Evolutionary conservation across 2,888 invertebrate species (phyloP), one percentile per base, ranked within the genome.

Genomic region (Drosophila falleni): DNA sequence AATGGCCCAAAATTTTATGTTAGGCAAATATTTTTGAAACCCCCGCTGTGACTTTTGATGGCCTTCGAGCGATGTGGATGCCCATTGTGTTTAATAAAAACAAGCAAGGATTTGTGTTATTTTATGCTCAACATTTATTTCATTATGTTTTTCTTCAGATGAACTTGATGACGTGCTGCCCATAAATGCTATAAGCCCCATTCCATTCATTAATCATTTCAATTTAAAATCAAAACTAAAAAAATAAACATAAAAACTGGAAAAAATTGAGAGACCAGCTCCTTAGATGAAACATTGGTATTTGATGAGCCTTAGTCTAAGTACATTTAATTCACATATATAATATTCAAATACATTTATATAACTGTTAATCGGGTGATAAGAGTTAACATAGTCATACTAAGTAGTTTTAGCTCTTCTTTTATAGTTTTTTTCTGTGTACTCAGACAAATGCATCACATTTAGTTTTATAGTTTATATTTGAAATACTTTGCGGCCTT

Each of bases 81-180:
- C 26, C 64, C 65, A 26, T 58, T 33, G 33, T 54, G 41, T 56
- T 19, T 4, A 75, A 63, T 63, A 33, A 80, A 76, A 82, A 71
- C 67, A 82, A 67, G 56, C 31, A n/a, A 29, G 13, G 4, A 39
- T 53, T 66, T 65, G 16, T 47, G 31, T 62, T 55, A 42, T 64
- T 80, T 55, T 50, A 74, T 80, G 81, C 74, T 83, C 11, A 80
- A 84, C 89, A 83, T 89, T 87, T 89, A 83, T 87, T 87, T 78
- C 49, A 81, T 68, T 64, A 62, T 62, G 54, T 51, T 72, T 56
- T 49, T 61, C 46, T 49, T 63, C 47, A 33, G 47, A 60, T 66
- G 68, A 49, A 61, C 29, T 60, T 51, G 61, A 61, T 62, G 78
- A 71, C 60, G 62, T 61, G 47, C 68, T 59, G 46, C 55, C 35